Evolutionary conservation across 2,888 invertebrate genomes (phyloP).

Genomic region (Acronicta leporina): DNA sequence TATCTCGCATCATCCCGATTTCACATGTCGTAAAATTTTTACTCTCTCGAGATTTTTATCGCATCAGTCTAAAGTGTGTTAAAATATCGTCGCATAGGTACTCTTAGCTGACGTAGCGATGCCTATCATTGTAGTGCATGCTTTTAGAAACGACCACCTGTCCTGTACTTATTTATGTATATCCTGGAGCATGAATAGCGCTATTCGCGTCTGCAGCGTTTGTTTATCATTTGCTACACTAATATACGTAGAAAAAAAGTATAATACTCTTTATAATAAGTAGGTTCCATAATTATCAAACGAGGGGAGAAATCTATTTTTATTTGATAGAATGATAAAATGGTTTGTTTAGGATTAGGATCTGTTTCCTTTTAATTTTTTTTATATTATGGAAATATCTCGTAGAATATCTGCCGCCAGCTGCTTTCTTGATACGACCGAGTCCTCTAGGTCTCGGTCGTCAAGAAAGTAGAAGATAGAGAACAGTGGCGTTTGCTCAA

Average conservation of each 20-base stretch:
- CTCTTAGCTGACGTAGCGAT: constrained; percentile 61
- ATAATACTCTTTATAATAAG: no score
- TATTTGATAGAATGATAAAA: no score
- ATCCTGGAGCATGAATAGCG: constrained; percentile 65
- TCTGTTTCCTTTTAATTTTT: no score
- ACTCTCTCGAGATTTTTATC: constrained; percentile 73
- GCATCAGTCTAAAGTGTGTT: constrained; percentile 68
- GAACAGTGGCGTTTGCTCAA: no score
- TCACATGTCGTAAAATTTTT: constrained; percentile 76
- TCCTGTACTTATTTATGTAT: constrained; percentile 73
- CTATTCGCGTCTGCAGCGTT: constrained; percentile 59
- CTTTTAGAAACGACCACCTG: constrained; percentile 73
- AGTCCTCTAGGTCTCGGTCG: no score
- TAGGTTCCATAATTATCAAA: no score
- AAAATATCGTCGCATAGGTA: constrained; percentile 65
- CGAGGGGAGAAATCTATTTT: no score
- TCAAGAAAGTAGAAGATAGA: no score
- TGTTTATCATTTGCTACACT: constrained; percentile 58
- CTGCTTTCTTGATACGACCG: no score
- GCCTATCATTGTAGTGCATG: constrained; percentile 72
- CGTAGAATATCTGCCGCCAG: no score
- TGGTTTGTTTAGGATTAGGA: no score
- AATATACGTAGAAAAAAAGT: constrained; percentile 18
- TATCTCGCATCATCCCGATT: constrained; percentile 74
- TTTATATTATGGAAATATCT: no score